A percentile compares a stretch with the other conserved stretches of the same genome.
These are phyloP conservation scores for Sebastes diploproa DNA, from an alignment of 2,797 vertebrate genomes.

Conservation along the genomic window DNA sequence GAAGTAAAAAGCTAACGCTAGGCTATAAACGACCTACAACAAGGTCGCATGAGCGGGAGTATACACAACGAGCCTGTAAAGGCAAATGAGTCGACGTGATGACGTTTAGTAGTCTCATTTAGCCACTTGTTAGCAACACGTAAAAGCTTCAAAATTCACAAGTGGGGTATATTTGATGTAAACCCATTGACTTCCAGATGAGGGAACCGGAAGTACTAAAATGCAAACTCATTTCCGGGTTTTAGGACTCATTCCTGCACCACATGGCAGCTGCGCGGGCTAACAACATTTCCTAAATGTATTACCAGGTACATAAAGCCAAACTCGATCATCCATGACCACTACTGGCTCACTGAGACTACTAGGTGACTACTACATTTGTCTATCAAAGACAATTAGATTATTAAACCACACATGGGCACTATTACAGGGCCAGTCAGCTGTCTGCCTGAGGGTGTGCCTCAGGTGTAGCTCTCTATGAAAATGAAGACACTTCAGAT, in stretches of 20 bases:
- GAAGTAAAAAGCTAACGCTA: too few relatives aligned
- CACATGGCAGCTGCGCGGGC: neutral
- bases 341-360: slow-evolving; percentile 20
- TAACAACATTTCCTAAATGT: neutral
- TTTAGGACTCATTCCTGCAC: too few relatives aligned
- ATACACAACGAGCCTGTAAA: too few relatives aligned
- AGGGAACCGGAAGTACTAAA: too few relatives aligned
- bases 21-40: too few relatives aligned
- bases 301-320: neutral
- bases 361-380: slow-evolving; percentile 45
- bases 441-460: slow-evolving; percentile 51
- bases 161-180: too few relatives aligned
- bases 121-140: too few relatives aligned
- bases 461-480: slow-evolving; percentile 48
- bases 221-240: too few relatives aligned
- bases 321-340: slow-evolving; percentile 30
- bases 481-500: slow-evolving; percentile 29
- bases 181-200: too few relatives aligned
- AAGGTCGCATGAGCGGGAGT: too few relatives aligned
- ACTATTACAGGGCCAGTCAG: slow-evolving; percentile 21
- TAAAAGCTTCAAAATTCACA: too few relatives aligned
- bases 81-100: fast-evolving
- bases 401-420: slow-evolving; percentile 21
- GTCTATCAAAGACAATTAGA: slow-evolving; percentile 48
- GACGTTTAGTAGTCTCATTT: too few relatives aligned